Evolutionary conservation across 2,113 vertebrate species (phyloP).

Genomic region (Rostratula benghalensis): DNA sequence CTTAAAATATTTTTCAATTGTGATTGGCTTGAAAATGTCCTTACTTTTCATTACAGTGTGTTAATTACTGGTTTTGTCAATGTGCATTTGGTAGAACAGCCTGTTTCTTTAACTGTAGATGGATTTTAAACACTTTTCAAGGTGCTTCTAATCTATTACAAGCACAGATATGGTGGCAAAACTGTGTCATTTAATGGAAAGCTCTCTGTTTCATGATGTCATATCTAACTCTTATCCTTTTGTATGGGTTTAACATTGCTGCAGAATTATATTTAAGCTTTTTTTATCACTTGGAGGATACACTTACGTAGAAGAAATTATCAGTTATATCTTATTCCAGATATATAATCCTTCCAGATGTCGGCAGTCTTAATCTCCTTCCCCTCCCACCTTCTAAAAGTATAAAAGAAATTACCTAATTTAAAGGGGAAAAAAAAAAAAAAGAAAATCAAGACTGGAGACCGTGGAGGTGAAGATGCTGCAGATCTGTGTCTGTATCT

Average conservation of each 20-base stretch:
- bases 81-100: neutral
- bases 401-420: neutral
- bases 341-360: neutral
- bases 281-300: neutral
- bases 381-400: fast-evolving
- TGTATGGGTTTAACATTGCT: neutral
- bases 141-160: neutral
- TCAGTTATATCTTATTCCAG: neutral
- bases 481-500: neutral
- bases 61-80: neutral
- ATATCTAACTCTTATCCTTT: neutral
- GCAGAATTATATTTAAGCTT: neutral
- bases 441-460: neutral
- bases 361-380: neutral
- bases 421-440: neutral
- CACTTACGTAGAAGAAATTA: neutral
- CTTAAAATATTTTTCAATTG: neutral
- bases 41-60: neutral
- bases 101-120: neutral
- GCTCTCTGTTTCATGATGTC: neutral
- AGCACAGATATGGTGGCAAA: neutral
- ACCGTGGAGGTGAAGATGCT: neutral
- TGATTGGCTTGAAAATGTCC: neutral
- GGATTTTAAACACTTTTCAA: neutral
- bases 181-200: neutral